Evolutionary conservation across 2,797 vertebrate species (phyloP).

Genomic region (Lithobates sylvaticus): DNA sequence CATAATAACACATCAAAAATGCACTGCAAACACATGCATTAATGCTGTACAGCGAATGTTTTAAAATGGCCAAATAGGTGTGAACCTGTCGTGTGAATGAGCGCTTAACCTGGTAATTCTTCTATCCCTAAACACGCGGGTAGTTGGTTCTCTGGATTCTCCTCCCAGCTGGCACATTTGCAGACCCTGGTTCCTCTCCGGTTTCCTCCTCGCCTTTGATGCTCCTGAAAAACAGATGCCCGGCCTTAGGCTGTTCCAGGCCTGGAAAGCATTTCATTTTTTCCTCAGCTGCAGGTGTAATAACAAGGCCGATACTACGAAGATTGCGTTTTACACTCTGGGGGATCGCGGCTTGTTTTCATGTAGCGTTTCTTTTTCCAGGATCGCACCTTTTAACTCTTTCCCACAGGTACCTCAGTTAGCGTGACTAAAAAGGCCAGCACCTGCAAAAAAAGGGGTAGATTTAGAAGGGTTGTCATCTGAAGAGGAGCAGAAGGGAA

Average conservation of each 20-base stretch:
- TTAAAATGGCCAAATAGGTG: too few relatives aligned
- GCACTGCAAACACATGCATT: too few relatives aligned
- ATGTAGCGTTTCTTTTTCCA: background rate
- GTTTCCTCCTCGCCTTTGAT: background rate
- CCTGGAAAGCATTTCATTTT: background rate
- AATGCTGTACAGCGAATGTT: too few relatives aligned
- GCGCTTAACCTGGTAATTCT: too few relatives aligned
- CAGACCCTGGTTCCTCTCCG: background rate
- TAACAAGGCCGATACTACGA: background rate
- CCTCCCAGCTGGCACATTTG: background rate
- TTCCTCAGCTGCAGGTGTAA: constrained; percentile 23
- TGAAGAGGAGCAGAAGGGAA: too few relatives aligned
- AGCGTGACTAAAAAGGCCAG: background rate
- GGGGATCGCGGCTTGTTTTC: background rate
- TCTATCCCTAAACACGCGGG: background rate
- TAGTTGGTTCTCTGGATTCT: background rate
- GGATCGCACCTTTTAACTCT: background rate
- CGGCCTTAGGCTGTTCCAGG: background rate
- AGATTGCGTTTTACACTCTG: background rate
- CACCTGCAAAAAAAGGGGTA: background rate
- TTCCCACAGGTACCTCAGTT: background rate
- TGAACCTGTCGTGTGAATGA: too few relatives aligned
- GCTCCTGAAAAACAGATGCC: background rate
- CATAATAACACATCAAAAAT: too few relatives aligned
- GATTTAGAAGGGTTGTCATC: too few relatives aligned